phyloP scores from a whole-genome alignment of 2,797 vertebrate genomes.

The Diplodus sargus region DNA sequence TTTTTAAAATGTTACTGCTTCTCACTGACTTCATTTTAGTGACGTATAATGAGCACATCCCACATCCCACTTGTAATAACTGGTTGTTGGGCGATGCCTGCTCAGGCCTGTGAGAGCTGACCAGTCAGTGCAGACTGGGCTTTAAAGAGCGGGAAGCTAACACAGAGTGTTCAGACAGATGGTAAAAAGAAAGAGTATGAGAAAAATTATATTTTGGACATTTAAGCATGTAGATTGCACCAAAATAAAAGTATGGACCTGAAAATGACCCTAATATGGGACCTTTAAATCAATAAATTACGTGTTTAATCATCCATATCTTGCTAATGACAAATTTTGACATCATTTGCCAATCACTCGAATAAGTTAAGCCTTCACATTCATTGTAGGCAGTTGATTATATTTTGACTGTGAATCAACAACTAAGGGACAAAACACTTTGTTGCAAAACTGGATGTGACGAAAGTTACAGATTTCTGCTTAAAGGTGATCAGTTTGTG shows the following conservation, averaged over 20 bases:
- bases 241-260: too few species aligned
- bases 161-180: too few species aligned
- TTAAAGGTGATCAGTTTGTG: background rate
- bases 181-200: too few species aligned
- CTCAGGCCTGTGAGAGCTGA: background rate
- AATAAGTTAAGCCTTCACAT: background rate
- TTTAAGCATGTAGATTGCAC: too few species aligned
- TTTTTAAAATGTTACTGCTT: constrained; percentile 26
- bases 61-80: background rate
- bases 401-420: background rate
- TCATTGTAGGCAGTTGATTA: background rate
- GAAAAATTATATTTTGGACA: too few species aligned
- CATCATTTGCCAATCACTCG: background rate
- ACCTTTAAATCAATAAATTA: background rate
- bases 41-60: background rate
- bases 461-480: background rate
- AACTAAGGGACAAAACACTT: background rate
- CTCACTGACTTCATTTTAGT: background rate
- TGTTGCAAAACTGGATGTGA: background rate
- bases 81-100: too few species aligned
- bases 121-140: too few species aligned
- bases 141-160: too few species aligned
- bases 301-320: background rate
- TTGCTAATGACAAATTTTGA: background rate
- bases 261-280: background rate